These are phyloP conservation scores for Tetraneura akinire DNA, from an alignment of 1,140 invertebrate species.

Conservation along the genomic window DNA sequence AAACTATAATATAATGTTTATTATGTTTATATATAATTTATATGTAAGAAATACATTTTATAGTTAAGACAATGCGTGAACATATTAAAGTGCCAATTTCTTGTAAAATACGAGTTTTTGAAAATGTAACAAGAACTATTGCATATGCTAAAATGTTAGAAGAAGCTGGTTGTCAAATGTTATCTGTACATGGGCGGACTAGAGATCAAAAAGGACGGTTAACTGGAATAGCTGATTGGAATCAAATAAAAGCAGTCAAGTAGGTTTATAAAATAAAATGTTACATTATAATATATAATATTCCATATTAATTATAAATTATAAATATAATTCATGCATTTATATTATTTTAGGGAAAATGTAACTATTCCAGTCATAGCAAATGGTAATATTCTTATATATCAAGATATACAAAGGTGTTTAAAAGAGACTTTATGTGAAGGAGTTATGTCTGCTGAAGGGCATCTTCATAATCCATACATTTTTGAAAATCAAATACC, in stretches of 20 bases:
- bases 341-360: slow-evolving; percentile 67
- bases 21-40: neutral
- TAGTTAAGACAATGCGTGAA: slow-evolving; percentile 70
- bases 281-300: neutral
- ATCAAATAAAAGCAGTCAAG: slow-evolving; percentile 88
- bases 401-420: slow-evolving; percentile 85
- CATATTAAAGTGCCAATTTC: slow-evolving; percentile 84
- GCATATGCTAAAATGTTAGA: slow-evolving; percentile 94
- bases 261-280: slow-evolving; percentile 58
- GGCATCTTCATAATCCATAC: slow-evolving; percentile 92
- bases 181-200: slow-evolving; percentile 95
- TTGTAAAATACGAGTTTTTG: slow-evolving; percentile 93
- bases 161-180: slow-evolving; percentile 84
- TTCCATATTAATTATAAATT: too few relatives aligned
- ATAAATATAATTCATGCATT: too few relatives aligned
- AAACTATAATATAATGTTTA: too few relatives aligned
- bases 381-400: slow-evolving; percentile 95
- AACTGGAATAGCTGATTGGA: slow-evolving; percentile 94
- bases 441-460: slow-evolving; percentile 90
- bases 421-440: slow-evolving; percentile 82
- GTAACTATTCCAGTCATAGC: slow-evolving; percentile 92
- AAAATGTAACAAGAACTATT: slow-evolving; percentile 83
- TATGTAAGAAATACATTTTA: slow-evolving; percentile 56
- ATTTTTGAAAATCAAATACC: slow-evolving; percentile 79
- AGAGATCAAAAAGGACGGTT: slow-evolving; percentile 92